Percentiles rank a stretch among this genome's conserved stretches.
Evolutionary conservation across 2,797 vertebrate genomes (phyloP).

Genomic region (Neoniphon sammara): DNA sequence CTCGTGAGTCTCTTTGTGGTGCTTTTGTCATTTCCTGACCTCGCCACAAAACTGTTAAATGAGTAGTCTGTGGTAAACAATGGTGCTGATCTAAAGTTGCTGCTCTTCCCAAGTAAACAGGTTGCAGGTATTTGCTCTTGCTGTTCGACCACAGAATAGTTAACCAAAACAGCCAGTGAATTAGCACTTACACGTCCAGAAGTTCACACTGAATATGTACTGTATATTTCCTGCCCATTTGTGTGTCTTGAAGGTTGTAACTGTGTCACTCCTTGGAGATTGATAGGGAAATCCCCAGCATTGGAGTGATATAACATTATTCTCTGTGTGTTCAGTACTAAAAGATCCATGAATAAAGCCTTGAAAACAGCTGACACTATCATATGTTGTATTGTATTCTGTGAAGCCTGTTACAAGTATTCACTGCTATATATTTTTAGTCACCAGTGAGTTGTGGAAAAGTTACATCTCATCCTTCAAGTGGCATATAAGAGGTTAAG

Average conservation of each 20-base stretch:
- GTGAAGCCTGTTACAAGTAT: conserved; percentile 22
- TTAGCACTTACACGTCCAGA: conserved; percentile 41
- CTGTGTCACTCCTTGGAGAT: conserved; percentile 6
- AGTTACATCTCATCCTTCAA: conserved; percentile 16
- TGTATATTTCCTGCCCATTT: conserved; percentile 32
- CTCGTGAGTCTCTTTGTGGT: conserved; percentile 20
- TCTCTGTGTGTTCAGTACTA: conserved; percentile 35
- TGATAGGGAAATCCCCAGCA: conserved; percentile 24
- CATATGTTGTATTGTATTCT: conserved; percentile 34
- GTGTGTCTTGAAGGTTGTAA: conserved; percentile 6
- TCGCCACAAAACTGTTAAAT: conserved; percentile 26
- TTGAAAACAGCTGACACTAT: conserved; percentile 20
- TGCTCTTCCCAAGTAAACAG: conserved; percentile 14
- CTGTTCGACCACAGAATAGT: conserved; percentile 30
- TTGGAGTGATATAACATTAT: conserved; percentile 21
- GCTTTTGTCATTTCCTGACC: conserved; percentile 31
- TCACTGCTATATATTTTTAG: conserved; percentile 7
- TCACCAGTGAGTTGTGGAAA: conserved; percentile 7
- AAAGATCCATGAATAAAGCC: conserved; percentile 60
- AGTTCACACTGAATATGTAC: conserved; percentile 44
- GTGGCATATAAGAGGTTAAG: conserved; percentile 23
- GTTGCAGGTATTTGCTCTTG: conserved; percentile 20
- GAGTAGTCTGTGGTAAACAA: conserved; percentile 41
- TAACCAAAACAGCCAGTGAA: conserved; percentile 36
- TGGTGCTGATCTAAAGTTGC: conserved; percentile 61